phyloP scores from a whole-genome alignment of 2,113 vertebrate species.

The Oncorhynchus keta region DNA sequence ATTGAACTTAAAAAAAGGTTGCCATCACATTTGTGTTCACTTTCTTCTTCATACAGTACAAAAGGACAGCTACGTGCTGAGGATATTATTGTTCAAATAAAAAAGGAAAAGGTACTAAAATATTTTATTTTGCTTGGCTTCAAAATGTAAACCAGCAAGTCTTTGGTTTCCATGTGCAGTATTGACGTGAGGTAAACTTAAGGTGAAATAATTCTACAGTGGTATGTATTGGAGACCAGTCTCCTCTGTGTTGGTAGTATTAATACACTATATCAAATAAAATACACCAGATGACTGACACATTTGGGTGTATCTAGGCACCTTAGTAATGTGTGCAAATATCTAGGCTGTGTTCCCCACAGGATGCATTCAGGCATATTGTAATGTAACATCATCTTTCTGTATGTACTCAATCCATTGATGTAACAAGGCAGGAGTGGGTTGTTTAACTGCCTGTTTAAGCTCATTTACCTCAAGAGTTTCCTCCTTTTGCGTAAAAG shows the following conservation, averaged over 20 bases:
- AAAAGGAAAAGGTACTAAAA: slow-evolving; percentile 69
- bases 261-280: slow-evolving; percentile 85
- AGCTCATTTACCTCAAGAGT: slow-evolving; percentile 99
- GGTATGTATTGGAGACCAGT: slow-evolving; percentile 86
- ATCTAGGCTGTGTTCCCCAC: slow-evolving; percentile 77
- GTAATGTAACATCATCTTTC: slow-evolving; percentile 85
- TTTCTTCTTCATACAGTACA: slow-evolving; percentile 91
- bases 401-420: slow-evolving; percentile 76
- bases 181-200: slow-evolving; percentile 97
- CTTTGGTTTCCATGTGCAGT: slow-evolving; percentile 97
- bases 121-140: slow-evolving; percentile 83
- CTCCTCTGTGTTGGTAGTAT: slow-evolving; percentile 88
- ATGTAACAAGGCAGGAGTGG: slow-evolving; percentile 82
- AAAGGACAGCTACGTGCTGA: slow-evolving; percentile 87
- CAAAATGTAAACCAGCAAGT: slow-evolving; percentile 91
- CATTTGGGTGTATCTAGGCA: slow-evolving; percentile 83
- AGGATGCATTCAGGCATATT: slow-evolving; percentile 90
- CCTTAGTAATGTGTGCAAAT: slow-evolving; percentile 81
- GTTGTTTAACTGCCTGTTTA: slow-evolving; percentile 91
- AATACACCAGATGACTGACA: slow-evolving; percentile 80
- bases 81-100: slow-evolving; percentile 78
- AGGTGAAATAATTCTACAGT: slow-evolving; percentile 89
- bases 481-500: slow-evolving; percentile 95
- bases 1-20: slow-evolving; percentile 94
- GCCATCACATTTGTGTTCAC: slow-evolving; percentile 94